A percentile compares a stretch with the other conserved stretches of the same genome.
phyloP scores from a whole-genome alignment of 2,888 invertebrate species.

The Nomada lathburiana region DNA sequence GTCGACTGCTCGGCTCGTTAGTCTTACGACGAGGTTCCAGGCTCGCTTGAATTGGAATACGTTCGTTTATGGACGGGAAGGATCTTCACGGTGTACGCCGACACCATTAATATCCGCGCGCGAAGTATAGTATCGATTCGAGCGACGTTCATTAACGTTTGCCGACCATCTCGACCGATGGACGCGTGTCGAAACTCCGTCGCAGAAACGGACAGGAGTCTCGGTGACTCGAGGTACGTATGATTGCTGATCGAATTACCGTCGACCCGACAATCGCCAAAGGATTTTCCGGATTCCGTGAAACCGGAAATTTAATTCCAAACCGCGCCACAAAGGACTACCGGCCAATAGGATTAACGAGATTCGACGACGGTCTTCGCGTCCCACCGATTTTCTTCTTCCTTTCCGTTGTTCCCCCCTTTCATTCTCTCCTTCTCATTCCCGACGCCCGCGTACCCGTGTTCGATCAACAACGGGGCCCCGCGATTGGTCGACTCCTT shows the following conservation, averaged over 20 bases:
- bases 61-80: not conserved
- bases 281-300: constrained; percentile 70
- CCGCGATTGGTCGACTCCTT: constrained; percentile 32
- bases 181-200: not conserved
- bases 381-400: constrained; percentile 19
- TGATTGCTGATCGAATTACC: constrained; percentile 73
- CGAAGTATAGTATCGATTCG: too few species aligned
- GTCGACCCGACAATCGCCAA: constrained; percentile 51
- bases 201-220: constrained; percentile 20
- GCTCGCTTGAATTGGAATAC: not conserved
- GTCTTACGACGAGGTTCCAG: too few species aligned
- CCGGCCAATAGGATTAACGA: constrained; percentile 67
- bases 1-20: not conserved
- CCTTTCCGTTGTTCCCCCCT: not conserved
- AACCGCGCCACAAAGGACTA: constrained; percentile 61
- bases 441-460: not conserved
- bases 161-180: not conserved
- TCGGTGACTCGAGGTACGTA: constrained; percentile 32
- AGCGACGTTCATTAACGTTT: too few species aligned
- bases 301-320: constrained; percentile 71
- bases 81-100: too few species aligned
- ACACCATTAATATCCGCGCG: too few species aligned
- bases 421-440: too few species aligned
- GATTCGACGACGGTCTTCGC: constrained; percentile 54
- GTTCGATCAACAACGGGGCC: constrained; percentile 15